A percentile compares a stretch with the other conserved stretches of the same genome.
Conservation (phyloP, 2,797 vertebrate genomes). For the Cirrhinus molitorella region DNA sequence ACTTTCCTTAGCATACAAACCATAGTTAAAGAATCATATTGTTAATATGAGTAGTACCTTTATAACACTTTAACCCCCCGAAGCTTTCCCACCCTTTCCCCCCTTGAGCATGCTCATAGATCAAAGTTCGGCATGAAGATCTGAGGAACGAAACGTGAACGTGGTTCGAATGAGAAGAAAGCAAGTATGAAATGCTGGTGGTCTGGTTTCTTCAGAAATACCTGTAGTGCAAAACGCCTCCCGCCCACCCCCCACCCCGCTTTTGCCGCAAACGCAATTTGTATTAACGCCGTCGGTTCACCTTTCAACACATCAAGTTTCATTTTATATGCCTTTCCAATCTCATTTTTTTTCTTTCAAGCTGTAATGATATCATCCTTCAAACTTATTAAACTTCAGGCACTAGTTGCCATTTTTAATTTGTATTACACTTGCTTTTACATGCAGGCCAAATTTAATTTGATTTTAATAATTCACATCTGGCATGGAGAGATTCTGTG, state of each 20-base stretch:
- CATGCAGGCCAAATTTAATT: conserved; percentile 82
- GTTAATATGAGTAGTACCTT: conserved; percentile 83
- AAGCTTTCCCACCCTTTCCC: conserved; percentile 60
- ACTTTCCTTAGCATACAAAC: conserved; percentile 87
- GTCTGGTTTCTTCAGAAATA: conserved; percentile 47
- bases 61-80: conserved; percentile 74
- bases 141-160: conserved; percentile 60
- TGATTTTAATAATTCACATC: conserved; percentile 83
- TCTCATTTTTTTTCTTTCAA: conserved; percentile 54
- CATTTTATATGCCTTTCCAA: conserved; percentile 51
- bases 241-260: conserved; percentile 31
- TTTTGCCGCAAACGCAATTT: conserved; percentile 33
- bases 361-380: conserved; percentile 70
- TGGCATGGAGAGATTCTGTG: conserved; percentile 75
- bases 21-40: conserved; percentile 83
- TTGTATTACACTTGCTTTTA: conserved; percentile 79
- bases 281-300: conserved; percentile 39
- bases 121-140: conserved; percentile 75
- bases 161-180: conserved; percentile 60
- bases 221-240: conserved; percentile 60
- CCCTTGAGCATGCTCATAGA: conserved; percentile 84
- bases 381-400: conserved; percentile 79
- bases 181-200: conserved; percentile 64
- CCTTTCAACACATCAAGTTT: conserved; percentile 43
- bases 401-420: conserved; percentile 80